Evolutionary conservation across 92 coral and sea anemone species (phyloP).

Genomic region (Epizoanthus ramosus): DNA sequence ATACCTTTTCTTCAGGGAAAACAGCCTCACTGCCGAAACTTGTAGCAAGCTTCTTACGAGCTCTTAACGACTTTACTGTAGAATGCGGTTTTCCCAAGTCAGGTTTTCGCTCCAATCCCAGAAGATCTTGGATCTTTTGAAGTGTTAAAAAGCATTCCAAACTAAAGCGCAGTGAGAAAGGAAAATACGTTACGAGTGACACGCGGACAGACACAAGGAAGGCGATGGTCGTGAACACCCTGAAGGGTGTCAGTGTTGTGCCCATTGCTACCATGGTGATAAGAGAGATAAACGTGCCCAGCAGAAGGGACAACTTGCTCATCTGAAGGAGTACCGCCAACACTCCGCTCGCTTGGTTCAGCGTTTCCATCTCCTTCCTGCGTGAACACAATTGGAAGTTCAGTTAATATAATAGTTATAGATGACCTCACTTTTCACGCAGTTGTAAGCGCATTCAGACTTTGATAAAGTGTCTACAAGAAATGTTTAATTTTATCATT

Average conservation of each 20-base stretch:
- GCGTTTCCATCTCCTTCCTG: conserved; percentile 37
- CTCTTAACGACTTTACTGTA: conserved; percentile 31
- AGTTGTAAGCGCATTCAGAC: background rate
- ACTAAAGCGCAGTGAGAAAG: conserved; percentile 21
- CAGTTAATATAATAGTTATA: too few species aligned
- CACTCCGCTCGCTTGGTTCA: conserved; percentile 19
- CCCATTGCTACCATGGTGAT: conserved; percentile 39
- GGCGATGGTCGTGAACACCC: conserved; percentile 36
- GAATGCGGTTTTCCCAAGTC: conserved; percentile 19
- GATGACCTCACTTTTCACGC: background rate
- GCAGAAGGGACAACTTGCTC: conserved; percentile 27
- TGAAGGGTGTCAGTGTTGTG: conserved; percentile 22
- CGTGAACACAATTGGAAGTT: background rate
- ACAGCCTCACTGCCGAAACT: conserved; percentile 21
- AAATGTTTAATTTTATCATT: too few species aligned
- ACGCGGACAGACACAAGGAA: conserved; percentile 28
- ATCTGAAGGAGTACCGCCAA: conserved; percentile 19
- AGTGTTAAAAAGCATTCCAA: conserved; percentile 23
- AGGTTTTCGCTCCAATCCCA: conserved; percentile 28
- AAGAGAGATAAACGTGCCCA: conserved; percentile 34
- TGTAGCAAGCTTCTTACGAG: conserved; percentile 32
- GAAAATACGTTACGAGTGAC: conserved; percentile 23
- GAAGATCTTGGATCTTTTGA: conserved; percentile 16
- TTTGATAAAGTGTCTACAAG: too few species aligned
- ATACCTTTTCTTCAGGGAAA: conserved; percentile 21